Evolutionary conservation across 2,113 vertebrate species (phyloP).

Genomic region (Syngnathoides biaculeatus): DNA sequence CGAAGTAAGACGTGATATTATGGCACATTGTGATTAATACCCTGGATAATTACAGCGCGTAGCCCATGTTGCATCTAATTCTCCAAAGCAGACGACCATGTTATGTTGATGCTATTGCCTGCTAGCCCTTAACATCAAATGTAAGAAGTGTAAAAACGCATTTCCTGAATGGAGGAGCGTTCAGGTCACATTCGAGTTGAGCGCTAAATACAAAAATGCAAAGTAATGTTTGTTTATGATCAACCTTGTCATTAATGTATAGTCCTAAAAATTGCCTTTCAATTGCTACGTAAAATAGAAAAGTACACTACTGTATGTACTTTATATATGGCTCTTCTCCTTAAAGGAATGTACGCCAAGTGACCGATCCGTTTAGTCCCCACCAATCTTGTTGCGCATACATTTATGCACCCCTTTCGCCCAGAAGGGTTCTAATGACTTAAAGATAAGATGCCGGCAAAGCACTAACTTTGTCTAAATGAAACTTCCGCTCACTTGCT

Average conservation of each 20-base stretch:
- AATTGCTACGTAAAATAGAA: constrained; percentile 27
- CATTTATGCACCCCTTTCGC: background rate
- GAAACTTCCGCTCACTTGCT: background rate
- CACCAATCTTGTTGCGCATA: background rate
- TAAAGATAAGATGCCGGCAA: background rate
- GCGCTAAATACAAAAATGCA: constrained; percentile 14
- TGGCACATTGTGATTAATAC: constrained; percentile 65
- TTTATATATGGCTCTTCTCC: constrained; percentile 56
- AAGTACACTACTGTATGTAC: background rate
- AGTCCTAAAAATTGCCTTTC: constrained; percentile 34
- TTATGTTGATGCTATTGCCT: constrained; percentile 32
- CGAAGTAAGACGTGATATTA: constrained; percentile 35
- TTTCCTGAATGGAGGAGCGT: constrained; percentile 32
- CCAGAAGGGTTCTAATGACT: background rate
- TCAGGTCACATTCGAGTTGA: constrained; percentile 4
- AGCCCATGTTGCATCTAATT: constrained; percentile 5
- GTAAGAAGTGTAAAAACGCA: constrained; percentile 25
- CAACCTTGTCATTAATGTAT: background rate
- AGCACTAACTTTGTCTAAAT: background rate
- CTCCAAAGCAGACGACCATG: background rate
- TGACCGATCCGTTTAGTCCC: background rate
- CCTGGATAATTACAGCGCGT: constrained; percentile 42
- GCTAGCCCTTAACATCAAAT: constrained; percentile 54
- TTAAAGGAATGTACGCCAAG: constrained; percentile 46
- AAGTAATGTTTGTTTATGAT: constrained; percentile 12